These are phyloP conservation scores for Ptychoptera albimana DNA, from an alignment of 2,888 invertebrate genomes.

Conservation along the genomic window DNA sequence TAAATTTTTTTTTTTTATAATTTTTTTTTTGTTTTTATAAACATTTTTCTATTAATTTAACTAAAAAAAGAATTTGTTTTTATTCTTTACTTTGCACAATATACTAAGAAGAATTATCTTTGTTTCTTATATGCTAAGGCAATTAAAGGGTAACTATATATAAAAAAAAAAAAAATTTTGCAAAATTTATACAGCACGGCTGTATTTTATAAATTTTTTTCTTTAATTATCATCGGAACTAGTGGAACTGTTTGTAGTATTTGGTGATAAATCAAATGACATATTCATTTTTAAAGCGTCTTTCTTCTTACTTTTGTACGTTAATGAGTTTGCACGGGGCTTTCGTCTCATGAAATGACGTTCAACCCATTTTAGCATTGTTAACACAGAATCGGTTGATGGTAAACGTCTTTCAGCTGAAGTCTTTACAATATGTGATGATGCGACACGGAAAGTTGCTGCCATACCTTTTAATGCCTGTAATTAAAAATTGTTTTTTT, in stretches of 20 bases:
- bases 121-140: too few relatives aligned
- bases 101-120: too few relatives aligned
- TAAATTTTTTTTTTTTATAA: too few relatives aligned
- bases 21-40: too few relatives aligned
- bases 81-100: too few relatives aligned
- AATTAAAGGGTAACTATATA: too few relatives aligned
- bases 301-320: constrained; percentile 44
- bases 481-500: constrained; percentile 3
- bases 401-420: constrained; percentile 76
- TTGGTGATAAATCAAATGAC: constrained; percentile 40
- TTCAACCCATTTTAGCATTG: constrained; percentile 82
- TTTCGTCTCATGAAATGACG: constrained; percentile 65
- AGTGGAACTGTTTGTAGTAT: constrained; percentile 12
- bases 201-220: too few relatives aligned
- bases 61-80: too few relatives aligned
- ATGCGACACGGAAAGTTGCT: constrained; percentile 76
- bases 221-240: not conserved
- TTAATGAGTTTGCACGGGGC: constrained; percentile 52
- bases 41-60: too few relatives aligned
- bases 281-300: constrained; percentile 64
- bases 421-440: constrained; percentile 70
- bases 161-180: too few relatives aligned
- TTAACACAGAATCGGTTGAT: constrained; percentile 76
- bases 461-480: constrained; percentile 88
- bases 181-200: too few relatives aligned